Evolutionary conservation across 1,140 invertebrate genomes (phyloP).

Genomic region (Schmidtea mediterranea): DNA sequence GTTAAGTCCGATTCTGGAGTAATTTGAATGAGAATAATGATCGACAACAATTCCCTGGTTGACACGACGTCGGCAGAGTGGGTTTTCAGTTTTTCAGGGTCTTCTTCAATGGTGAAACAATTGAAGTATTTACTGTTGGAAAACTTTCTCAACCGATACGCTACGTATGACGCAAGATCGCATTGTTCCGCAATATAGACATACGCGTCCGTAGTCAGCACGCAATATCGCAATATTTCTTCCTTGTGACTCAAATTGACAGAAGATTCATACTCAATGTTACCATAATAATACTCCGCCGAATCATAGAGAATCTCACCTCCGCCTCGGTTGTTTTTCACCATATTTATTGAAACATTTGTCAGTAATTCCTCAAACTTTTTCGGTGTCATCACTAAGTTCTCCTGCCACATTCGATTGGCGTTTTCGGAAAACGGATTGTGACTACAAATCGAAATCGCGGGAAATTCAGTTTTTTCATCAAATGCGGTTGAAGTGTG

Average conservation of each 20-base stretch:
- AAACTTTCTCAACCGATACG: neutral
- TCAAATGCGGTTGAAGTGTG: neutral
- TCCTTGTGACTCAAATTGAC: neutral
- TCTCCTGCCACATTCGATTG: neutral
- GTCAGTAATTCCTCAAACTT: neutral
- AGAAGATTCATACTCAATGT: neutral
- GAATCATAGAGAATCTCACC: neutral
- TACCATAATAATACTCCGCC: neutral
- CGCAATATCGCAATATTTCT: neutral
- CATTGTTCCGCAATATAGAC: conserved; percentile 2
- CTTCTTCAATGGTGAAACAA: neutral
- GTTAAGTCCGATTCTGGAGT: neutral
- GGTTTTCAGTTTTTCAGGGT: too few species aligned
- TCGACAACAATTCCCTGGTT: neutral
- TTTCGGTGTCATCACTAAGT: neutral
- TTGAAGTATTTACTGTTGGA: conserved; percentile 3
- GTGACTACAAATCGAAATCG: conserved; percentile 1
- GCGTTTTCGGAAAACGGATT: conserved; percentile 3
- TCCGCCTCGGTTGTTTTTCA: neutral
- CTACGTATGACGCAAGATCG: neutral
- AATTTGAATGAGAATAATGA: neutral
- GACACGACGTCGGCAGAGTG: neutral
- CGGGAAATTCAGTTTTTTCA: conserved; percentile 3
- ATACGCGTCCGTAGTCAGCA: neutral
- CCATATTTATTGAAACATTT: neutral